Conservation (phyloP, 1,140 invertebrate species). For the Cyclina sinensis region DNA sequence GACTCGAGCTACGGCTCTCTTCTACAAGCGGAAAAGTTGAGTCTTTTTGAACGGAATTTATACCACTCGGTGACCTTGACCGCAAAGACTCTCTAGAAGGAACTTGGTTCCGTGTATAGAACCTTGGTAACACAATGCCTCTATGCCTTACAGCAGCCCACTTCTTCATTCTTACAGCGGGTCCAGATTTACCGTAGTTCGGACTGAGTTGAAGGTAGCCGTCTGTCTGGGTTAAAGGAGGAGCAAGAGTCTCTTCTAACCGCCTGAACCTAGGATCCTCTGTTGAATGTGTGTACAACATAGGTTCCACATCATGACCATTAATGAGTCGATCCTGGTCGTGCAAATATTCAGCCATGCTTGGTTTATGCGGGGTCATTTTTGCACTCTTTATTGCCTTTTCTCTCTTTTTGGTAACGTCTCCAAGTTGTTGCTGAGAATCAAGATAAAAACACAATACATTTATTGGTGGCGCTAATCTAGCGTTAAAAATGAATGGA, state of each 20-base stretch:
- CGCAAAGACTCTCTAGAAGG: not conserved
- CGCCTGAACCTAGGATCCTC: constrained; percentile 67
- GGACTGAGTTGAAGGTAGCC: constrained; percentile 75
- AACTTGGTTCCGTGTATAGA: constrained; percentile 1
- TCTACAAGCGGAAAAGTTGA: constrained; percentile 12
- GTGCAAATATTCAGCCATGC: constrained; percentile 11
- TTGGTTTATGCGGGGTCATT: not conserved
- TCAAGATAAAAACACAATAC: constrained; percentile 54
- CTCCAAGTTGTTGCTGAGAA: constrained; percentile 1
- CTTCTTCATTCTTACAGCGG: not conserved
- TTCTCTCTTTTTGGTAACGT: constrained; percentile 10
- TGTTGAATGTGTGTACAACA: constrained; percentile 33
- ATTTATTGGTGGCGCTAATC: constrained; percentile 58
- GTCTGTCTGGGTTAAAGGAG: constrained; percentile 50
- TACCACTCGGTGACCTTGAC: not conserved
- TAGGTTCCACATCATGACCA: not conserved
- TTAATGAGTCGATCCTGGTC: constrained; percentile 34
- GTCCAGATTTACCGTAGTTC: not conserved
- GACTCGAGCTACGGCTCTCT: constrained; percentile 19
- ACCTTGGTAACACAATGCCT: constrained; percentile 13
- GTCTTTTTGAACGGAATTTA: constrained; percentile 13
- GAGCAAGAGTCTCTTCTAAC: constrained; percentile 63
- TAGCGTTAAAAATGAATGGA: constrained; percentile 41
- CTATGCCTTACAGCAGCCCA: not conserved
- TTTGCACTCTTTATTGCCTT: not conserved